Base-by-base conservation (phyloP, 2,113 vertebrate genomes). In the Myocastor coypus region DNA sequence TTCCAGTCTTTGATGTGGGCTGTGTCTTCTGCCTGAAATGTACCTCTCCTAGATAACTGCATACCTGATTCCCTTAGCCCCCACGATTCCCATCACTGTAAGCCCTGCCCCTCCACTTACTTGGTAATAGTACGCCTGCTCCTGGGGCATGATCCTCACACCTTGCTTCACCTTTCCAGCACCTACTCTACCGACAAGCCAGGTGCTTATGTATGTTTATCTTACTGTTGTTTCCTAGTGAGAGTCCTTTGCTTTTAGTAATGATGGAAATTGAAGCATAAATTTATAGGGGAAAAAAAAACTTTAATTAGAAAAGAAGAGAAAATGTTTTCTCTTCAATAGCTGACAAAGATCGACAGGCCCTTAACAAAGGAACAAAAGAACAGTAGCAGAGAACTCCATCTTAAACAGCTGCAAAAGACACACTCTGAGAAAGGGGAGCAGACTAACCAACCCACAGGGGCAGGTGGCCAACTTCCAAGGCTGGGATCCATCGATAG, bases 1-100 rank as follows among this genome's bases (percentile, higher is more conserved):
- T 32, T n/a, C 50, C 55, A 28, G 32, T 55, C 57, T 34, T 59
- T 16, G 59, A 0, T 9, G 16, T n/a, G 17, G 28, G 22, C 61
- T 7, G 3, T 12, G 7, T 71, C 63, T 63, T 71, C 57, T 59
- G 34, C 55, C 63, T 52, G 68, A 26, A 26, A 17, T 4, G 13
- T 1, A 0, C 26, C 28, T 37, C 37, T 50, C 6, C 32, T 1
- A 30, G 73, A 55, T 81, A 2, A 1, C 26, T n/a, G 5, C 2
- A 0, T 50, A 26, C 40, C 30, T 30, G 2, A 30, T 66, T 75
- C 77, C 82, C 46, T 17, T 34, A 52, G 12, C 34, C 57, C 32
- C 40, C 26, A 32, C 83, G 75, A 77, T 87, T 85, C 37, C 91
- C 28, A 9, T 20, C 1, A 1, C 66, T 30, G 17, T 37, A 40